Evolutionary conservation across 92 coral and sea anemone genomes (phyloP).

Genomic region (Epizoanthus scotinus): DNA sequence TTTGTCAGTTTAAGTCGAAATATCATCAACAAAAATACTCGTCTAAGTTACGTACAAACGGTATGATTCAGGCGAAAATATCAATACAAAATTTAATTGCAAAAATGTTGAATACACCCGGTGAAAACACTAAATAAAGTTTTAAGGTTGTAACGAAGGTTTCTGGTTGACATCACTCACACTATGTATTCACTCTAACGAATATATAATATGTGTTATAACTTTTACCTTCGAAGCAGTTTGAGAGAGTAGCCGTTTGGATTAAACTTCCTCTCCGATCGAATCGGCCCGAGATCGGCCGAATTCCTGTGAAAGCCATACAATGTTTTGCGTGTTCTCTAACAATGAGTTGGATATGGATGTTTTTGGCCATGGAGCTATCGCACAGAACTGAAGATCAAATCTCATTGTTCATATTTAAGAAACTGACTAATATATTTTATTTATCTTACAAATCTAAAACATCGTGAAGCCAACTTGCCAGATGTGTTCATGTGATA

Average conservation of each 20-base stretch:
- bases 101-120: too few species aligned
- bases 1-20: too few species aligned
- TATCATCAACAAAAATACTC: too few species aligned
- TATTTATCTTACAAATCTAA: slow-evolving; percentile 35
- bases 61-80: too few species aligned
- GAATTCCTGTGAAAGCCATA: slow-evolving; percentile 45
- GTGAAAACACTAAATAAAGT: too few species aligned
- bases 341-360: slow-evolving; percentile 23
- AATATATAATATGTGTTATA: slow-evolving; percentile 30
- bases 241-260: slow-evolving; percentile 24
- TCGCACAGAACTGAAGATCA: not conserved
- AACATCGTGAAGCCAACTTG: slow-evolving; percentile 24
- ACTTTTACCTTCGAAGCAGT: slow-evolving; percentile 39
- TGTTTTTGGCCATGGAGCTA: slow-evolving; percentile 31
- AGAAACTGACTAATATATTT: slow-evolving; percentile 33
- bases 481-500: slow-evolving; percentile 1
- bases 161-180: too few species aligned
- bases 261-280: slow-evolving; percentile 23
- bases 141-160: too few species aligned
- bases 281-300: slow-evolving; percentile 26
- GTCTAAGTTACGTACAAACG: too few species aligned
- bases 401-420: slow-evolving; percentile 28
- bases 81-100: too few species aligned
- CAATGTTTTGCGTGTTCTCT: slow-evolving; percentile 38
- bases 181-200: not conserved